Evolutionary conservation across 2,113 vertebrate genomes (phyloP), one percentile per base, ranked within the genome.

Genomic region (Kryptolebias marmoratus): DNA sequence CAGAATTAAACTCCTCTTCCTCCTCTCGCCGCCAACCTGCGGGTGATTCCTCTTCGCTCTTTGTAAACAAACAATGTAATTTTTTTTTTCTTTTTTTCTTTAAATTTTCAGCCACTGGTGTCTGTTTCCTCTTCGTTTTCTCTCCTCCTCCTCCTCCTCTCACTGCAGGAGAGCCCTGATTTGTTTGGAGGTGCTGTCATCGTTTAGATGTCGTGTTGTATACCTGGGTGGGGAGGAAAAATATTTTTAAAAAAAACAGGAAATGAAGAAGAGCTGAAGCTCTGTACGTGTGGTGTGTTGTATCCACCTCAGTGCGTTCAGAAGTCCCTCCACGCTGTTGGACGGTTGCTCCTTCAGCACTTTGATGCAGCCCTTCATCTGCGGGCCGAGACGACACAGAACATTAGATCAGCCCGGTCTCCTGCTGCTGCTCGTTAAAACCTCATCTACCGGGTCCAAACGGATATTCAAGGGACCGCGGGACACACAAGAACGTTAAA

Each of bases 361-460:
- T 90, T 97, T 97, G 91, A 97, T 97, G 86, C 96, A 97, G 84
- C 96, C 96, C 94, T 97, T 97, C 96, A 97, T 97, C 96, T 97
- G 86, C 6, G 4, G 52, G 55, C 27, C 90, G 73, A 88, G 9
- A 89, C 49, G 42, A 76, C 48, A 80, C 54, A 64, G 22, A 22
- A 31, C 1, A 44, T 91, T 58, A 88, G 61, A 80, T 72, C 64
- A 31, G 55, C 50, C 60, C 70, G 49, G 22, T n/a, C 13, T 28
- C 59, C 64, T 47, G 27, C 75, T 65, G 69, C 52, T 16, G 57
- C 50, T 22, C 22, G 22, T 22, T 22, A 22, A 22, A 22, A 22
- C 22, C 22, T 22, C 22, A 22, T 22, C 22, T 22, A 22, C 22
- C 22, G 22, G 22, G 22, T 22, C 22, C 22, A 22, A 22, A 22